A percentile compares a stretch with the other conserved stretches of the same genome.
phyloP scores from a whole-genome alignment of 2,113 vertebrate genomes.

The Aphyosemion australe region DNA sequence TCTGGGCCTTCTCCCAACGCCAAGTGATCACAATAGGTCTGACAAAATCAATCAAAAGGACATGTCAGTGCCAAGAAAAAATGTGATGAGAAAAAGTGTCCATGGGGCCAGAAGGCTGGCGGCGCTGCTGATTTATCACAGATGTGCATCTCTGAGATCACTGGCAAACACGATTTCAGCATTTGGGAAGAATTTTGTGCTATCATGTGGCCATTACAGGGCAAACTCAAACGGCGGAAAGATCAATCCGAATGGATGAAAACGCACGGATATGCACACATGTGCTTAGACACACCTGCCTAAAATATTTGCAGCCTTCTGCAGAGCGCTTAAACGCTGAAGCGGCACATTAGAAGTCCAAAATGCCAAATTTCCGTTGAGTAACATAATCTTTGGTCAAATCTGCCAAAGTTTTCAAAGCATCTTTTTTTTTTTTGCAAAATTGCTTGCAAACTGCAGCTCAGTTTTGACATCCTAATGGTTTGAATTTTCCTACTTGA shows the following conservation, averaged over 20 bases:
- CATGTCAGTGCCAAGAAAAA: conserved; percentile 57
- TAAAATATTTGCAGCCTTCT: conserved; percentile 9
- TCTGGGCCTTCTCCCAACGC: conserved; percentile 61
- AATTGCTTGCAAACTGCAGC: neutral
- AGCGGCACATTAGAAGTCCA: neutral
- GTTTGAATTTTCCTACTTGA: neutral
- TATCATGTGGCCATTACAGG: conserved; percentile 63
- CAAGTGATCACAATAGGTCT: conserved; percentile 62
- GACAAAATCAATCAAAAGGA: conserved; percentile 64
- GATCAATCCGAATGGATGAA: conserved; percentile 25
- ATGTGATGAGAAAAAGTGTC: conserved; percentile 39
- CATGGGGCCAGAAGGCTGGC: conserved; percentile 41
- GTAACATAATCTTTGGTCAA: neutral
- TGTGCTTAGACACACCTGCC: conserved; percentile 11
- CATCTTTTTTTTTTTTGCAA: no score
- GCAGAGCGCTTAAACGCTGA: neutral
- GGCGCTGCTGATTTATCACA: conserved; percentile 65
- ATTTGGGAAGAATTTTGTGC: conserved; percentile 72
- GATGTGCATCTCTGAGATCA: conserved; percentile 65
- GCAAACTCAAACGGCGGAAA: conserved; percentile 42
- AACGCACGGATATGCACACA: conserved; percentile 30
- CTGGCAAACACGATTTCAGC: conserved; percentile 46
- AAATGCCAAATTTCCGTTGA: neutral
- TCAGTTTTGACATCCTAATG: neutral
- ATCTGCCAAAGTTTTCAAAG: no score